phyloP scores from a whole-genome alignment of 2,113 vertebrate species.

The Ranitomeya imitator region DNA sequence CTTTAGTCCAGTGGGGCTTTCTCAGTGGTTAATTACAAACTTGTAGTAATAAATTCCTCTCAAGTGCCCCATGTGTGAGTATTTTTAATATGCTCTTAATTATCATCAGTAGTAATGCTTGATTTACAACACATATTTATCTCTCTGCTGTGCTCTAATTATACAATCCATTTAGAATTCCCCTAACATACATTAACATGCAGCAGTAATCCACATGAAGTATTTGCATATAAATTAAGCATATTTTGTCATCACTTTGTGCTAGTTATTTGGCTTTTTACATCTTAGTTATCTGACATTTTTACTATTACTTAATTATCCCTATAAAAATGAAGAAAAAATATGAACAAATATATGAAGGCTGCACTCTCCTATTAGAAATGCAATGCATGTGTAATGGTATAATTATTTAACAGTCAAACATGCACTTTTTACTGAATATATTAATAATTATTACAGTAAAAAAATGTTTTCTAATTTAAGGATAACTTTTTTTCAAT shows the following conservation, averaged over 20 bases:
- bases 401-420: neutral
- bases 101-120: slow-evolving; percentile 77
- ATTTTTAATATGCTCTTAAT: slow-evolving; percentile 67
- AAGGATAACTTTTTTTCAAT: no score
- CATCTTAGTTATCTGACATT: slow-evolving; percentile 62
- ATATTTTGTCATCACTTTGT: slow-evolving; percentile 63
- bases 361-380: slow-evolving; percentile 62
- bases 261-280: slow-evolving; percentile 64
- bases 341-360: slow-evolving; percentile 61
- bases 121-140: slow-evolving; percentile 66
- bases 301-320: slow-evolving; percentile 66
- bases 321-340: slow-evolving; percentile 60
- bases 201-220: slow-evolving; percentile 65
- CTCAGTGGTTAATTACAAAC: slow-evolving; percentile 67
- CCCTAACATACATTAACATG: slow-evolving; percentile 64
- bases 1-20: slow-evolving; percentile 65
- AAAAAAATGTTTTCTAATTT: no score
- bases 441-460: no score
- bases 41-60: slow-evolving; percentile 74
- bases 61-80: slow-evolving; percentile 72
- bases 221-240: slow-evolving; percentile 68
- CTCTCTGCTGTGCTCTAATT: slow-evolving; percentile 59
- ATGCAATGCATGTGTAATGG: slow-evolving; percentile 8
- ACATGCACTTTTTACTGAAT: no score
- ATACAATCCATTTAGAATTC: slow-evolving; percentile 68